Evolutionary conservation across 2,797 vertebrate genomes (phyloP).

Genomic region (Danio jaintianensis): DNA sequence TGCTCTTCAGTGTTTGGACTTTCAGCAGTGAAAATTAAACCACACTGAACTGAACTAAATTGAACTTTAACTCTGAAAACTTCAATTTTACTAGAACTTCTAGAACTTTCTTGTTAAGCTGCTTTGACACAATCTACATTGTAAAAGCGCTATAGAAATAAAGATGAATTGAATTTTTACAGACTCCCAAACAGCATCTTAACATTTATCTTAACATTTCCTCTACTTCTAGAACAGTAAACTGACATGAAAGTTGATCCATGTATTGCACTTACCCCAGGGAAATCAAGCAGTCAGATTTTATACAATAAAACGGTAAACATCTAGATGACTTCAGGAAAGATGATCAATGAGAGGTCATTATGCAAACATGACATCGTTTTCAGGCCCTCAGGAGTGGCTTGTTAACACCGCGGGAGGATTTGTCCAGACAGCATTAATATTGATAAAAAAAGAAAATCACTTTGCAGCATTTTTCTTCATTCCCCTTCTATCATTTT

Average conservation of each 20-base stretch:
- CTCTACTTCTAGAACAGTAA: background rate
- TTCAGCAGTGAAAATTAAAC: too few relatives aligned
- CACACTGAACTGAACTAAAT: too few relatives aligned
- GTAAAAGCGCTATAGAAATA: too few relatives aligned
- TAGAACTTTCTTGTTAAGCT: too few relatives aligned
- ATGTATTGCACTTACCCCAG: background rate
- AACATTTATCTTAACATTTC: slow-evolving; percentile 1
- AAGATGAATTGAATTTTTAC: too few relatives aligned
- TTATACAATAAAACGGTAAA: slow-evolving; percentile 5
- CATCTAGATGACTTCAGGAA: background rate
- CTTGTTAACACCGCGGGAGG: slow-evolving; percentile 54
- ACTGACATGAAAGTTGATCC: slow-evolving; percentile 1
- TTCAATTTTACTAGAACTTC: too few relatives aligned
- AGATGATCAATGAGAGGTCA: slow-evolving; percentile 41
- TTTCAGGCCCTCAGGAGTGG: slow-evolving; percentile 26
- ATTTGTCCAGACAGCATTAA: slow-evolving; percentile 63
- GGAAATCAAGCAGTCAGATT: background rate
- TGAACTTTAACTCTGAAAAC: too few relatives aligned
- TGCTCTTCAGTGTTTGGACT: too few relatives aligned
- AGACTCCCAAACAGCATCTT: background rate
- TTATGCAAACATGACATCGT: slow-evolving; percentile 24
- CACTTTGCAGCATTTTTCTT: slow-evolving; percentile 66
- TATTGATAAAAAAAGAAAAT: slow-evolving; percentile 61
- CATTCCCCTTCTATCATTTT: slow-evolving; percentile 69
- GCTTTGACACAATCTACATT: too few relatives aligned